A percentile compares a stretch with the other conserved stretches of the same genome.
These are phyloP conservation scores for Cryptoprocta ferox DNA, from an alignment of 2,797 vertebrate genomes.

Conservation along the genomic window DNA sequence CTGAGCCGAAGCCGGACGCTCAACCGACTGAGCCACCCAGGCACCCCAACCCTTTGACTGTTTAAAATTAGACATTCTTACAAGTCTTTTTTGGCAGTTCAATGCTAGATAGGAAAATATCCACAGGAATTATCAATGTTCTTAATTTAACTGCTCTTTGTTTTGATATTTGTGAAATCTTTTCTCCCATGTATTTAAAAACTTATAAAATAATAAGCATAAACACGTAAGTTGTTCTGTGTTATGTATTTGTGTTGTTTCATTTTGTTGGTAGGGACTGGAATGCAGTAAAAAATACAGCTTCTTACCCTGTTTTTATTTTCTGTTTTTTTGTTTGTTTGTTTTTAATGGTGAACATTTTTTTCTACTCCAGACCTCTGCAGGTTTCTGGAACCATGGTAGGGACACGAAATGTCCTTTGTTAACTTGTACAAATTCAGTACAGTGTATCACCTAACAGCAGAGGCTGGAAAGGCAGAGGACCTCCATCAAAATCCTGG, in stretches of 20 bases:
- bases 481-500: neutral
- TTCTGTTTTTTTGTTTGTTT: neutral
- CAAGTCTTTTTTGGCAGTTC: neutral
- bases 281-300: neutral
- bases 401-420: neutral
- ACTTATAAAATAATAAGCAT: neutral
- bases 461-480: neutral
- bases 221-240: neutral
- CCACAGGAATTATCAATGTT: neutral
- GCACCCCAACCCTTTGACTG: no score
- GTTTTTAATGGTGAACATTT: neutral
- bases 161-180: neutral
- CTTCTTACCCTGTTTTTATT: neutral
- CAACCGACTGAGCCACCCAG: no score
- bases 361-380: neutral
- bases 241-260: neutral
- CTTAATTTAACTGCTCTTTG: slow-evolving; percentile 19
- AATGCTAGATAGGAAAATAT: neutral
- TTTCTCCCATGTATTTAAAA: neutral
- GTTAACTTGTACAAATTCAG: neutral
- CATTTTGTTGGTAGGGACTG: neutral
- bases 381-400: neutral
- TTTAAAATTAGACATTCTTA: slow-evolving; percentile 20
- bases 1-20: no score
- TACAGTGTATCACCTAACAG: no score